Conservation (phyloP, 2,888 invertebrate genomes). For the Tuberolachnus salignus region DNA sequence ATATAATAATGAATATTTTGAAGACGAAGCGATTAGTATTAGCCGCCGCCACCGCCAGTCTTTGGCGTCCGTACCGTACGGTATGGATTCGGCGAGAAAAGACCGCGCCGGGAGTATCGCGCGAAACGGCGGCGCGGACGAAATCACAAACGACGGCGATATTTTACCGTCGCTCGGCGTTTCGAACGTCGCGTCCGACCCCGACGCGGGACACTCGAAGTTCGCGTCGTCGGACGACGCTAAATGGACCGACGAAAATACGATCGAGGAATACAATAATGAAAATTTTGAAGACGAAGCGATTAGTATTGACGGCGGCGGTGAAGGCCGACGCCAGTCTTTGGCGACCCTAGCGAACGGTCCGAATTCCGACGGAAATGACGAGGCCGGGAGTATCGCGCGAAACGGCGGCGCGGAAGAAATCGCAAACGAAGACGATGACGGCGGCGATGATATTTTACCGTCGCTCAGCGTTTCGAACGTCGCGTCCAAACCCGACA, state of each 20-base stretch:
- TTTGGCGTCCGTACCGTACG: not conserved
- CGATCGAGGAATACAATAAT: not conserved
- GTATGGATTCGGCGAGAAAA: not conserved
- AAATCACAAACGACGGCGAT: not conserved
- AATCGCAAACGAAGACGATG: not conserved
- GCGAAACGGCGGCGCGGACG: no score
- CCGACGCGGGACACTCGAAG: no score
- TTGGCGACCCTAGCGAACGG: not conserved
- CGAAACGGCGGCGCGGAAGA: no score
- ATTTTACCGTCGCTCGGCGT: constrained; percentile 15
- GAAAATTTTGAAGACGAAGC: not conserved
- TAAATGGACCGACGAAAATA: not conserved
- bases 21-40: not conserved
- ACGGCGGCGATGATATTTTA: no score
- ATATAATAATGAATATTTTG: no score
- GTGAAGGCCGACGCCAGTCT: no score
- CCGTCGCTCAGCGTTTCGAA: constrained; percentile 22
- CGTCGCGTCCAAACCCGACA: no score
- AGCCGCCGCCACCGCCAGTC: no score
- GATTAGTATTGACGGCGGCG: not conserved
- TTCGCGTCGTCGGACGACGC: not conserved
- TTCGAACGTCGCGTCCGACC: not conserved
- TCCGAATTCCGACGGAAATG: not conserved
- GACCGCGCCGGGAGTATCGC: not conserved
- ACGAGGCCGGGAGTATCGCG: not conserved